A percentile compares a stretch with the other conserved stretches of the same genome.
These are phyloP conservation scores for Halcyon senegalensis DNA, from an alignment of 2,113 vertebrate species.

Conservation along the genomic window DNA sequence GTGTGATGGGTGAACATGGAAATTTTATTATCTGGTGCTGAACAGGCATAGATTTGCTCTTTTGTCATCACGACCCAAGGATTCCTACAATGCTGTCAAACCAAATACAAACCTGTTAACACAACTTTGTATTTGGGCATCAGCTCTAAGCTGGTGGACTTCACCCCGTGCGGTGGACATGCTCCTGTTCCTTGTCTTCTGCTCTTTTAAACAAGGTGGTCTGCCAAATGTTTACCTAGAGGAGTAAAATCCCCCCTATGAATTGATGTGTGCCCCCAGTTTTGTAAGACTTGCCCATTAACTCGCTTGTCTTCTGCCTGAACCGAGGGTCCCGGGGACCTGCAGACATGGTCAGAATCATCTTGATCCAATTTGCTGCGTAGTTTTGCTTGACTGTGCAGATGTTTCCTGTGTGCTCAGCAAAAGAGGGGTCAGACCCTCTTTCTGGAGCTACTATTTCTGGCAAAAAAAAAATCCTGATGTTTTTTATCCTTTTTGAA, in stretches of 20 bases:
- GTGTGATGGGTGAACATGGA: neutral
- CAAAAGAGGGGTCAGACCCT: conserved; percentile 17
- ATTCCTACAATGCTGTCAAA: neutral
- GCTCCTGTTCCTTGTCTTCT: neutral
- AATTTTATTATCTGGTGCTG: neutral
- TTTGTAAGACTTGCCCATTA: neutral
- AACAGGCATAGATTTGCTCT: neutral
- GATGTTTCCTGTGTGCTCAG: conserved; percentile 5
- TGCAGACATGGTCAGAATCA: neutral
- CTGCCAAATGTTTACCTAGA: neutral
- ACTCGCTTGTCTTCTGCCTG: neutral
- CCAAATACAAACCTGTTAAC: neutral
- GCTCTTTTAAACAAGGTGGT: neutral
- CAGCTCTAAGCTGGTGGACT: neutral
- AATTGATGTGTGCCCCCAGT: neutral
- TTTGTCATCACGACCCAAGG: neutral
- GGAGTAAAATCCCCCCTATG: neutral
- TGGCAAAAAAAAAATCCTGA: neutral
- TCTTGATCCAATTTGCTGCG: neutral
- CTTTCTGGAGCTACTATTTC: neutral
- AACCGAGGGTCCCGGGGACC: neutral
- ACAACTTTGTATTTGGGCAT: neutral
- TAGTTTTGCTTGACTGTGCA: neutral
- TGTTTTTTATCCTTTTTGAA: conserved; percentile 1
- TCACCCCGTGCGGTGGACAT: neutral